Percentiles rank a stretch among this genome's conserved stretches.
These are phyloP conservation scores for Cepaea nemoralis DNA, from an alignment of 1,140 invertebrate genomes.

Conservation along the genomic window DNA sequence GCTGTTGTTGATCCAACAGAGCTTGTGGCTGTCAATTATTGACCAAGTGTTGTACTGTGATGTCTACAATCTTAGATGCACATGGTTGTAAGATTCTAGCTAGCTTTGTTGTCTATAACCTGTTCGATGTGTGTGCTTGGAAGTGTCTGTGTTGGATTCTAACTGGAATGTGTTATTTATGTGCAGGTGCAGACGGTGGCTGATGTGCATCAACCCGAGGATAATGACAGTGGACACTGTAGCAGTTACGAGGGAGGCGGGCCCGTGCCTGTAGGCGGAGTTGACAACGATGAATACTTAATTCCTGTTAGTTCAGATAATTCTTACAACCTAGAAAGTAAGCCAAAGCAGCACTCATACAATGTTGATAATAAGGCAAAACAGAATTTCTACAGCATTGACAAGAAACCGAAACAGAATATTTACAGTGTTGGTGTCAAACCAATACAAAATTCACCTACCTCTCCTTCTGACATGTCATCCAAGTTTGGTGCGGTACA, in stretches of 20 bases:
- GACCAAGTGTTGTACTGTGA: no score
- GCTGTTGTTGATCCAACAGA: no score
- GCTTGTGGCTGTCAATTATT: no score
- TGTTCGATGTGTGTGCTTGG: no score
- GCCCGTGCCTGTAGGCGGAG: conserved; percentile 45
- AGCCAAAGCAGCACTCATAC: neutral
- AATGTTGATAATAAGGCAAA: neutral
- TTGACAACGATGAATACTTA: conserved; percentile 64
- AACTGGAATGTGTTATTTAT: no score
- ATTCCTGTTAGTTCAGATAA: conserved; percentile 53
- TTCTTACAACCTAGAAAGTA: neutral
- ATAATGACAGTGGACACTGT: conserved; percentile 67
- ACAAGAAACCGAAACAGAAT: no score
- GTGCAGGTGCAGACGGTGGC: conserved; percentile 53
- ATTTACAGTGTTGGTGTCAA: neutral
- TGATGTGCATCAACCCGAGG: conserved; percentile 62
- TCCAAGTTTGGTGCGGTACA: neutral
- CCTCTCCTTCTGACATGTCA: neutral
- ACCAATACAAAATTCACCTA: neutral
- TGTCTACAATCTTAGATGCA: no score
- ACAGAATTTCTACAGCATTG: no score
- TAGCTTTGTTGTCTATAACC: no score
- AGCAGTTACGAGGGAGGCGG: conserved; percentile 56
- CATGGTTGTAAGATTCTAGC: no score
- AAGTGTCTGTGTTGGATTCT: no score